Base-by-base conservation (phyloP, 2,888 invertebrate species). In the Trissoscelio sp. region DNA sequence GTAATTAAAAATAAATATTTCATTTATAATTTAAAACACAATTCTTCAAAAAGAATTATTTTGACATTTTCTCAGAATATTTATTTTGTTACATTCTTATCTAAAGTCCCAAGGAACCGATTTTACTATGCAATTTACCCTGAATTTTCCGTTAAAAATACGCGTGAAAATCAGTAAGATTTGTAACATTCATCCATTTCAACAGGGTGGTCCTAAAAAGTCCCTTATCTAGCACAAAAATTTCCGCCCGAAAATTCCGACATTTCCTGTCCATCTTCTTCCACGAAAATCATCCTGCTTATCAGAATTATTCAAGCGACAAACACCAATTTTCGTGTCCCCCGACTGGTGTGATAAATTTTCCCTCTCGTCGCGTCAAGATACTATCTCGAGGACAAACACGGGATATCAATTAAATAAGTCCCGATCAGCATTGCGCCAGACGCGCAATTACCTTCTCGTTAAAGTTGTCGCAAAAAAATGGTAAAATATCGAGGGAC, bases 321-420 rank as follows among this genome's bases (percentile, higher is more conserved):
- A 7, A 39, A 31, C 60, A 55, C 44, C 31, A 51, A 28, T 58
- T 70, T 64, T 37, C 34, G 62, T 66, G 62, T 64, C 5, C n/a
- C n/a, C 53, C 6, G 53, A 31, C 28, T 37, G 3, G 28, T 11
- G n/a, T 48, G 57, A 75, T 66, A 58, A 75, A 67, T 73, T 67
- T 75, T 74, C 39, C 39, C 48, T 20, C 20, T n/a, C 22, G 57
- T 7, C 37, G 12, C 44, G 53, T 62, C 60, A 53, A 67, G 69
- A 69, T 77, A 34, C 9, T 60, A 77, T 75, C 75, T 58, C 22
- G 22, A 20, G 31, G 53, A 31, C 67, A 74, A 77, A 69, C 77
- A 77, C 69, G 53, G 70, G 69, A 70, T 70, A 70, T 78, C 78
- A 78, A 78, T 78, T 70, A 78, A 78, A 78, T 58, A 53, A 31